Conservation (phyloP, 2,888 invertebrate species). For the Cancer borealis region DNA sequence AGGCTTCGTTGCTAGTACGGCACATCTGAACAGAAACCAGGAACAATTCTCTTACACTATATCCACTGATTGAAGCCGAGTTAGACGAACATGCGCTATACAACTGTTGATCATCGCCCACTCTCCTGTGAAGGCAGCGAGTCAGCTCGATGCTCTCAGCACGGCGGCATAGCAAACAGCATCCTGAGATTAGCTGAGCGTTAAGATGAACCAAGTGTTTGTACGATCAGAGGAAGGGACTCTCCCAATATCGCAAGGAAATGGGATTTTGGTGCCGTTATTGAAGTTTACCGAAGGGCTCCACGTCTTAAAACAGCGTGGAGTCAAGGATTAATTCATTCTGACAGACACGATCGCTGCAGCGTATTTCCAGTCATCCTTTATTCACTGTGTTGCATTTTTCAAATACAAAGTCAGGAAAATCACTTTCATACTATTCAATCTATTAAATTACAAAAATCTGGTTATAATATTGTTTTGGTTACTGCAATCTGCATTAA, state of each 20-base stretch:
- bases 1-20: no score
- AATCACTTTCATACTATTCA: no score
- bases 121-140: background rate
- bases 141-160: slow-evolving; percentile 1
- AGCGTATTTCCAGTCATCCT: background rate
- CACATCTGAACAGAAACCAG: background rate
- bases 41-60: background rate
- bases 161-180: background rate
- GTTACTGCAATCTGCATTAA: no score
- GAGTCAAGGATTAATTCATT: background rate
- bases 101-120: no score
- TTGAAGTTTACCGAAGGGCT: background rate
- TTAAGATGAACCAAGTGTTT: background rate
- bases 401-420: background rate
- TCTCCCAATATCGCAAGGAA: background rate
- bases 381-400: background rate
- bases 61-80: background rate
- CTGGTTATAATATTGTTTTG: no score
- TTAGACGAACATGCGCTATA: no score
- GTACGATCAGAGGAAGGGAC: background rate
- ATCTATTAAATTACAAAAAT: no score
- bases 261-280: background rate
- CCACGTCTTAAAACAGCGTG: background rate
- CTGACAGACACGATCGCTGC: background rate
- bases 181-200: background rate